A percentile compares a stretch with the other conserved stretches of the same genome.
Evolutionary conservation across 2,888 invertebrate species (phyloP).

Genomic region (Ophioninae sp.): DNA sequence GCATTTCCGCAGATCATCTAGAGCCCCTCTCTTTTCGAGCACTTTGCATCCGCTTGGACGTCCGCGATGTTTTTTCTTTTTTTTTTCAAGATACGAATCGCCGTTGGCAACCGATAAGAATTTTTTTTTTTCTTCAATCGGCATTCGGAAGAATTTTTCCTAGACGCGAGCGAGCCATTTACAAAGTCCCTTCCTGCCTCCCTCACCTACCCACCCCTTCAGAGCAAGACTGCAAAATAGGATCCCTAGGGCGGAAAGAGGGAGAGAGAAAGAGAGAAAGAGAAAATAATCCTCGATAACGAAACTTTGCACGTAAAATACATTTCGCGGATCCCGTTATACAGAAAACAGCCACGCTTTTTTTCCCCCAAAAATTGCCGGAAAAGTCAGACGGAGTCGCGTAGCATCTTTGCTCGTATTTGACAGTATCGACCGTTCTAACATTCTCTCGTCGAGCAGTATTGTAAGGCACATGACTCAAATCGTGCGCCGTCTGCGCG

Average conservation of each 20-base stretch:
- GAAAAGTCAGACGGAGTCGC: conserved; percentile 11
- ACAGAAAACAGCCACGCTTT: conserved; percentile 5
- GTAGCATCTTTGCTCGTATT: conserved; percentile 24
- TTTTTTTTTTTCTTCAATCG: conserved; percentile 8
- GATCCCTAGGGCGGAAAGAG: conserved; percentile 3
- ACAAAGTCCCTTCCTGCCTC: not conserved
- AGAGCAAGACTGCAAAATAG: conserved; percentile 19
- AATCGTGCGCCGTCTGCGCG: conserved; percentile 64
- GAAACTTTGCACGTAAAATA: conserved; percentile 18
- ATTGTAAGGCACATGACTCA: conserved; percentile 75
- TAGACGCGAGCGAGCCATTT: conserved; percentile 12
- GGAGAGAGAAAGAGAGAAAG: not conserved
- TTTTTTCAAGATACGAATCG: not conserved
- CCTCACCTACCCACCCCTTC: not conserved
- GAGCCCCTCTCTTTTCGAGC: not conserved
- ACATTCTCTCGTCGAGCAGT: conserved; percentile 66
- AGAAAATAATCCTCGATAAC: conserved; percentile 8
- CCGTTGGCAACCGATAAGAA: conserved; percentile 14
- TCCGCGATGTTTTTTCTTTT: not conserved
- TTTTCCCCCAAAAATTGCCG: not conserved
- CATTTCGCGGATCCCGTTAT: not conserved
- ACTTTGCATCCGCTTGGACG: not conserved
- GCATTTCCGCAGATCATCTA: not conserved
- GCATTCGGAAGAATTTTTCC: not conserved
- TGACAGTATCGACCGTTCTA: conserved; percentile 51